Evolutionary conservation across 2,888 invertebrate species (phyloP).

Genomic region (Ectropis crepuscularia): DNA sequence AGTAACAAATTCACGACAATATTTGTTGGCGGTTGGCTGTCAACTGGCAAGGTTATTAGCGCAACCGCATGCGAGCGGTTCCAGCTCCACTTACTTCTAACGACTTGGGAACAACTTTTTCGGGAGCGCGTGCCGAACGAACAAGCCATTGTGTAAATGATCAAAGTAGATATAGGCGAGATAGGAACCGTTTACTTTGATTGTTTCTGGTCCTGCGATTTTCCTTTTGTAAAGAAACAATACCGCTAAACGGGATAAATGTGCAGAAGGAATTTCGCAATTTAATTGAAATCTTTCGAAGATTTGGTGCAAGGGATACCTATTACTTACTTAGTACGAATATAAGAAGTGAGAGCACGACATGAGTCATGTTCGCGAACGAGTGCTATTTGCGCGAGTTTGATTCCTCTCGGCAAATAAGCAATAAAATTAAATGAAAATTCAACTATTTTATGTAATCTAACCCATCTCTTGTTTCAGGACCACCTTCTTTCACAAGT

Average conservation of each 20-base stretch:
- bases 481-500: too few species aligned
- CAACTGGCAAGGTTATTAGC: conserved; percentile 70
- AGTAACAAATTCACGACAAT: conserved; percentile 80
- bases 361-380: too few species aligned
- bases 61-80: conserved; percentile 51
- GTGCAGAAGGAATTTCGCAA: neutral
- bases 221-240: conserved; percentile 18
- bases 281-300: neutral
- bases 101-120: conserved; percentile 40
- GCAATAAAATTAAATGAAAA: too few species aligned
- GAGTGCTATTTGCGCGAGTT: too few species aligned
- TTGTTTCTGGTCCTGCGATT: conserved; percentile 20
- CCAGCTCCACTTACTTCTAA: conserved; percentile 39
- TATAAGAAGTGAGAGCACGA: too few species aligned
- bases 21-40: conserved; percentile 75
- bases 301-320: too few species aligned
- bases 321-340: too few species aligned
- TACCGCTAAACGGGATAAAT: conserved; percentile 4
- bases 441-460: too few species aligned
- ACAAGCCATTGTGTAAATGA: conserved; percentile 27
- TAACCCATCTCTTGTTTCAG: too few species aligned
- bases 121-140: conserved; percentile 23
- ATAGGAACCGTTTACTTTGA: conserved; percentile 24
- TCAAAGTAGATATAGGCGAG: conserved; percentile 31
- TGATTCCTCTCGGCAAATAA: too few species aligned